Conservation (phyloP, 1,140 invertebrate species). For the Ostrea edulis region DNA sequence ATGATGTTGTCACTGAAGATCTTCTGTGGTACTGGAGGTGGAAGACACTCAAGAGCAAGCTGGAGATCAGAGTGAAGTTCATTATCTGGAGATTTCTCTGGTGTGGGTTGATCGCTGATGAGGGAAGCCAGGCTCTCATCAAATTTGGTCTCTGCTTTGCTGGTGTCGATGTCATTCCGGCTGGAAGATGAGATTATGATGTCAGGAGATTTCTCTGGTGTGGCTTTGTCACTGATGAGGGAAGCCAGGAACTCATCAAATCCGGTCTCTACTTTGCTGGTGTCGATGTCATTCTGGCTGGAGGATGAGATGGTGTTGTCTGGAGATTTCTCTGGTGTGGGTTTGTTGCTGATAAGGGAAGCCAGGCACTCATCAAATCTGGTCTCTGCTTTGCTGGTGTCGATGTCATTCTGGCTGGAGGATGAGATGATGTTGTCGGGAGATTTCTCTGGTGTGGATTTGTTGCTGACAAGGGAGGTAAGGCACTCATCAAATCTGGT, state of each 20-base stretch:
- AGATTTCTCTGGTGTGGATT: neutral
- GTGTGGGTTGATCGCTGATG: constrained; percentile 44
- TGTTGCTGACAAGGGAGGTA: no score
- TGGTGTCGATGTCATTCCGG: neutral
- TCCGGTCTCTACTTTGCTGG: no score
- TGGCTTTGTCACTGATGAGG: no score
- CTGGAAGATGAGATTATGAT: no score
- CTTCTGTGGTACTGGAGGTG: constrained; percentile 38
- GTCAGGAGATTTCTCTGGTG: no score
- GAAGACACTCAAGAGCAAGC: constrained; percentile 51
- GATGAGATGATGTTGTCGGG: constrained; percentile 33
- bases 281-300: no score
- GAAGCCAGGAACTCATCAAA: no score
- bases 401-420: neutral
- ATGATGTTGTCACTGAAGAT: constrained; percentile 40
- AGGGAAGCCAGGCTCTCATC: constrained; percentile 51
- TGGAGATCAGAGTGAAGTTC: constrained; percentile 7
- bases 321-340: no score
- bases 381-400: no score
- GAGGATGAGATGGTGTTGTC: neutral
- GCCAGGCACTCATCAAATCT: no score
- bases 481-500: no score
- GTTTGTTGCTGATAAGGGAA: no score
- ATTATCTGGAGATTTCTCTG: neutral
- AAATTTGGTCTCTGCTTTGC: constrained; percentile 47